These are phyloP conservation scores for Bombylius major DNA, from an alignment of 2,888 invertebrate genomes.

Conservation along the genomic window DNA sequence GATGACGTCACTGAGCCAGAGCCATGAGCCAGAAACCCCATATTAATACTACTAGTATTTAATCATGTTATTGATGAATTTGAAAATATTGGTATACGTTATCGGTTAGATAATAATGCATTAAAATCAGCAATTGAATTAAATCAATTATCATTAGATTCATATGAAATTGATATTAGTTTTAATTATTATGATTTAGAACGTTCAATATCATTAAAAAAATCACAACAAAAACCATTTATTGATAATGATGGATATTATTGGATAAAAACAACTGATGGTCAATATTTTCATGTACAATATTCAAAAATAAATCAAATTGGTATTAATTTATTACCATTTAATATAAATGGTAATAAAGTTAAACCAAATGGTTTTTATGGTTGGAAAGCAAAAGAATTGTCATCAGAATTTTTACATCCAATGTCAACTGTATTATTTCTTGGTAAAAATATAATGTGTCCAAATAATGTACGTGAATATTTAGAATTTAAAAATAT, in stretches of 20 bases:
- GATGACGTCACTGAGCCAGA: no score
- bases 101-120: slow-evolving; percentile 82
- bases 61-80: slow-evolving; percentile 60
- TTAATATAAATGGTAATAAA: slow-evolving; percentile 73
- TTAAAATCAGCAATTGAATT: slow-evolving; percentile 70
- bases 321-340: slow-evolving; percentile 71
- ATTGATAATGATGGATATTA: slow-evolving; percentile 72
- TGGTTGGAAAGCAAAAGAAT: slow-evolving; percentile 64
- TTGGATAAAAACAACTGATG: slow-evolving; percentile 83
- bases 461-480: slow-evolving; percentile 78
- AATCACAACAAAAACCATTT: slow-evolving; percentile 50
- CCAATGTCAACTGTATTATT: slow-evolving; percentile 78
- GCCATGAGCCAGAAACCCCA: no score
- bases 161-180: slow-evolving; percentile 82
- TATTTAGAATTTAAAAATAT: slow-evolving; percentile 65
- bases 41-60: no score
- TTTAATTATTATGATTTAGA: slow-evolving; percentile 60
- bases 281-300: slow-evolving; percentile 76
- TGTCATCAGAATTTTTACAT: slow-evolving; percentile 76
- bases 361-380: slow-evolving; percentile 75
- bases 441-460: slow-evolving; percentile 66
- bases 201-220: slow-evolving; percentile 57
- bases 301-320: slow-evolving; percentile 64
- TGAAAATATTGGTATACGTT: slow-evolving; percentile 66
- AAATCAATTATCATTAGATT: slow-evolving; percentile 54